Conservation (phyloP, 2,113 vertebrate species). For the Chionodraco myersi region DNA sequence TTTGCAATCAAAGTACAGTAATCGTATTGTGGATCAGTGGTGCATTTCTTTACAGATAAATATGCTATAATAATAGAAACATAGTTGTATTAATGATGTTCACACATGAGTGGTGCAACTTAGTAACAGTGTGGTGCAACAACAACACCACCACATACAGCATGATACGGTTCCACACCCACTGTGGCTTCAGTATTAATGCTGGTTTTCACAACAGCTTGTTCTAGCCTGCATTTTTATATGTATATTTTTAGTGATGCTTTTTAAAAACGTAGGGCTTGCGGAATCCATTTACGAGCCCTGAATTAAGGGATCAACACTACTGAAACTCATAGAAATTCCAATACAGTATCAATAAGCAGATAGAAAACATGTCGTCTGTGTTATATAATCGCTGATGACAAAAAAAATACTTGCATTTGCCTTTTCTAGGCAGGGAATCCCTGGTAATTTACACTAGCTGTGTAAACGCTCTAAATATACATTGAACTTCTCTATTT, state of each 20-base stretch:
- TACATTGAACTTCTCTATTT: neutral
- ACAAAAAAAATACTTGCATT: conserved; percentile 37
- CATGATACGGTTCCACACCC: conserved; percentile 8
- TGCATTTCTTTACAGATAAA: neutral
- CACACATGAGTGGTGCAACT: conserved; percentile 11
- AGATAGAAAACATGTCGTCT: neutral
- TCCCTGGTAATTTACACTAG: conserved; percentile 1
- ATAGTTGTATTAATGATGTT: neutral
- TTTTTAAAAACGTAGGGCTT: conserved; percentile 12
- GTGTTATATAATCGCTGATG: neutral
- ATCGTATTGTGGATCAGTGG: conserved; percentile 4
- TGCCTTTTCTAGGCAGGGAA: neutral
- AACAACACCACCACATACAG: conserved; percentile 5
- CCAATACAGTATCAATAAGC: conserved; percentile 23
- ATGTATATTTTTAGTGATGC: conserved; percentile 11
- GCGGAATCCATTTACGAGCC: conserved; percentile 4
- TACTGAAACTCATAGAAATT: neutral
- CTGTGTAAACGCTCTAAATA: neutral
- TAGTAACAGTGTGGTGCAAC: neutral
- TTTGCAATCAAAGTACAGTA: neutral
- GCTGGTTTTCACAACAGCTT: conserved; percentile 4
- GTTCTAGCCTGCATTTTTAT: conserved; percentile 8
- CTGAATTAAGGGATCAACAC: conserved; percentile 1
- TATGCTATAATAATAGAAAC: neutral
- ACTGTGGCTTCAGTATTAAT: neutral